Percentiles rank a stretch among this genome's conserved stretches.
Evolutionary conservation across 2,888 invertebrate genomes (phyloP).

Genomic region (Masnerella sp.): DNA sequence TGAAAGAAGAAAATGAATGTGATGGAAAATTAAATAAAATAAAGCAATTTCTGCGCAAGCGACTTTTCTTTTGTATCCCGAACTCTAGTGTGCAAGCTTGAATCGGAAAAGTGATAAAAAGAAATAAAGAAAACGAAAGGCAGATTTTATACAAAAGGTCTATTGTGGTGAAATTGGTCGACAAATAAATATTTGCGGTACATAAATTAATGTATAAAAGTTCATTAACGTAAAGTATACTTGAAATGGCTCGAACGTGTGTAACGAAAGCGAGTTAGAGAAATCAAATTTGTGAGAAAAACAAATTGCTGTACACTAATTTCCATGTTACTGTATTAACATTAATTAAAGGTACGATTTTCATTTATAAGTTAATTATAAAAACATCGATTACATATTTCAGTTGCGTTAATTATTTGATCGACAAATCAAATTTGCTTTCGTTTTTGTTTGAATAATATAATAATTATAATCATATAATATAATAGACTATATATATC

Average conservation of each 20-base stretch:
- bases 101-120: slow-evolving; percentile 5
- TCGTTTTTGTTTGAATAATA: too few species aligned
- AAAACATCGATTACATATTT: slow-evolving; percentile 18
- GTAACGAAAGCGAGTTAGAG: slow-evolving; percentile 20
- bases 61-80: too few species aligned
- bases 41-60: too few species aligned
- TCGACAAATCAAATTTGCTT: too few species aligned
- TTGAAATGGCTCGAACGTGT: slow-evolving; percentile 22
- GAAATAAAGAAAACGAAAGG: slow-evolving; percentile 22
- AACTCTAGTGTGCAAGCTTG: too few species aligned
- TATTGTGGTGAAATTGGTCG: slow-evolving; percentile 35
- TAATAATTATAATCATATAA: slow-evolving; percentile 11
- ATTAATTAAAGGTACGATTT: slow-evolving; percentile 2
- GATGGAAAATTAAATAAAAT: too few species aligned
- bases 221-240: slow-evolving; percentile 25
- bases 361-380: slow-evolving; percentile 14
- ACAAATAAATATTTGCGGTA: slow-evolving; percentile 48
- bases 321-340: slow-evolving; percentile 4
- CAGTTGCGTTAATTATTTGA: too few species aligned
- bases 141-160: slow-evolving; percentile 43
- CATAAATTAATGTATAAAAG: slow-evolving; percentile 53
- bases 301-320: slow-evolving; percentile 18
- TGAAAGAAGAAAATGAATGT: not conserved
- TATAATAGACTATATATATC: slow-evolving; percentile 59
- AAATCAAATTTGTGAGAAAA: slow-evolving; percentile 14